phyloP scores from a whole-genome alignment of 2,888 invertebrate species.

The Exocentrus adspersus region DNA sequence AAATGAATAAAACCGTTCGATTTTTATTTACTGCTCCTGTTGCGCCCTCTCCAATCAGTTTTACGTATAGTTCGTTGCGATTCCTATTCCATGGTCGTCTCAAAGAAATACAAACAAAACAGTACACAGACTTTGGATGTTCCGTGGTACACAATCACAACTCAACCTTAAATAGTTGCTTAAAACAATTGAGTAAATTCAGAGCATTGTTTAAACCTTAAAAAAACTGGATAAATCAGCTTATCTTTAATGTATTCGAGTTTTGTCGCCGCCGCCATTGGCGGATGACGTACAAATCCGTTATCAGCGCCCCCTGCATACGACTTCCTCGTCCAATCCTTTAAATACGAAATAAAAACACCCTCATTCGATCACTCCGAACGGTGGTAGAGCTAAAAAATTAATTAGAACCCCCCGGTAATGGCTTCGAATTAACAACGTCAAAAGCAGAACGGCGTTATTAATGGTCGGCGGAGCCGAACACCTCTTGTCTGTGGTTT shows the following conservation, averaged over 20 bases:
- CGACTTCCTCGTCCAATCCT: constrained; percentile 5
- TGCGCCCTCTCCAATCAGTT: constrained; percentile 1
- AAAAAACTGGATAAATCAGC: too few relatives aligned
- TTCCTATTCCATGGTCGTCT: neutral
- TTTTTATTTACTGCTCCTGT: constrained; percentile 4
- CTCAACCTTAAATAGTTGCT: too few relatives aligned
- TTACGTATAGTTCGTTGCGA: neutral
- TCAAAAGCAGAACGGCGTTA: constrained; percentile 14
- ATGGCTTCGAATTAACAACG: constrained; percentile 16
- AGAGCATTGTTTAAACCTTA: too few relatives aligned
- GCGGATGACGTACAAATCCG: neutral
- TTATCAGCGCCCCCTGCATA: too few relatives aligned
- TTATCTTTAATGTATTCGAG: too few relatives aligned
- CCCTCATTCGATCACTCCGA: constrained; percentile 7
- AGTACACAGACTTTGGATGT: too few relatives aligned
- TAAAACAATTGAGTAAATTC: too few relatives aligned
- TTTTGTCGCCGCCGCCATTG: too few relatives aligned
- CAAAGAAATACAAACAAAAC: too few relatives aligned
- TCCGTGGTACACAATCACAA: too few relatives aligned
- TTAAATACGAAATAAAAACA: constrained; percentile 10
- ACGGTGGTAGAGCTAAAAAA: constrained; percentile 6
- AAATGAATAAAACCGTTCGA: constrained; percentile 14
- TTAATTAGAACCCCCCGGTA: constrained; percentile 11
- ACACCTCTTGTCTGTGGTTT: neutral
- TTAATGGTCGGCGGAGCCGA: neutral